A percentile compares a stretch with the other conserved stretches of the same genome.
These are phyloP conservation scores for Clarias magur DNA, from an alignment of 2,113 vertebrate species.

Conservation along the genomic window DNA sequence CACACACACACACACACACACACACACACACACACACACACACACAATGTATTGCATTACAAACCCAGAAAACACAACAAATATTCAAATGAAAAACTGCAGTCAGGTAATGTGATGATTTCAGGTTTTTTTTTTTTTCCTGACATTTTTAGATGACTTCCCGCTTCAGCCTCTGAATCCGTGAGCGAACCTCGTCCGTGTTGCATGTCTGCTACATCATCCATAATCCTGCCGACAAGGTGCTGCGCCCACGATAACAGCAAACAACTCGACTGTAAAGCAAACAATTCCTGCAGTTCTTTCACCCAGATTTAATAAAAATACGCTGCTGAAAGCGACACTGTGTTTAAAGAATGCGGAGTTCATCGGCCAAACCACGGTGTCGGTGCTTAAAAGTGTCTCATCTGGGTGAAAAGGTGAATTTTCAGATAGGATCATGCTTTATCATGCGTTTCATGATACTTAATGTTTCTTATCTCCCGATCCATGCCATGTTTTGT, in stretches of 20 bases:
- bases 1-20: conserved; percentile 6
- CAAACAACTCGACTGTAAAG: background rate
- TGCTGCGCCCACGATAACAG: background rate
- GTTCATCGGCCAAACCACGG: too few relatives aligned
- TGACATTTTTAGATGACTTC: background rate
- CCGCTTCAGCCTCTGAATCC: background rate
- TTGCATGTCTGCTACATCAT: conserved; percentile 3
- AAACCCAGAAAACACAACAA: background rate
- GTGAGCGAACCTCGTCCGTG: background rate
- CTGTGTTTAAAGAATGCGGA: background rate
- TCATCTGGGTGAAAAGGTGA: too few relatives aligned
- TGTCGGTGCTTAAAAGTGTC: too few relatives aligned
- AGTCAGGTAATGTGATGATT: background rate
- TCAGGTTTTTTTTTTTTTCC: background rate
- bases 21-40: background rate
- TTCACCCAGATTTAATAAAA: background rate
- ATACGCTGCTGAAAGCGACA: background rate
- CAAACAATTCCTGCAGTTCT: background rate
- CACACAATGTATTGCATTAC: background rate
- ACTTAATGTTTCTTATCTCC: too few relatives aligned
- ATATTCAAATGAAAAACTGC: background rate
- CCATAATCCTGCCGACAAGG: background rate
- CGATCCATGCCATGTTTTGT: too few relatives aligned
- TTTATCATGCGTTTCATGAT: too few relatives aligned
- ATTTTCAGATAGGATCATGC: too few relatives aligned